Conservation (phyloP, 2,888 invertebrate species). For the Acleris holmiana region DNA sequence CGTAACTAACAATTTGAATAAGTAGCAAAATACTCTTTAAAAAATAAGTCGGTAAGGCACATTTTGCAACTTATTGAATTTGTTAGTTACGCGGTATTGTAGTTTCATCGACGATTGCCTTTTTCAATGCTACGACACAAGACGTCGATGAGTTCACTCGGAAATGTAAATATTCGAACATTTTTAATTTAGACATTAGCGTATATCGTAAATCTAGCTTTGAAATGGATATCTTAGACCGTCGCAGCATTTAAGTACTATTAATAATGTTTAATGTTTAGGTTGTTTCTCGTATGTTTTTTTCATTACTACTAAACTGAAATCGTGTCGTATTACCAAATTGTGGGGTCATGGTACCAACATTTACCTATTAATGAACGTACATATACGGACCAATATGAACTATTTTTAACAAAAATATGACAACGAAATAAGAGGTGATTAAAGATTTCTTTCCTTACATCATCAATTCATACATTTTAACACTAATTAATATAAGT, state of each 20-base stretch:
- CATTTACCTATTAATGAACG: too few species aligned
- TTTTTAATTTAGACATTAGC: conserved; percentile 76
- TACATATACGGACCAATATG: background rate
- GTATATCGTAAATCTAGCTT: conserved; percentile 69
- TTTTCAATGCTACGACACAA: conserved; percentile 47
- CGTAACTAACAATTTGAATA: too few species aligned
- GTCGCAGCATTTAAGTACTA: conserved; percentile 58
- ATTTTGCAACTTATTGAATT: too few species aligned
- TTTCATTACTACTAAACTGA: conserved; percentile 1
- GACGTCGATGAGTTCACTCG: conserved; percentile 45
- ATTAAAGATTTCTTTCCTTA: background rate
- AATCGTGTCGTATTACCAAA: background rate
- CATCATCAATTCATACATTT: background rate
- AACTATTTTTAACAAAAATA: background rate
- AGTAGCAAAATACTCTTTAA: too few species aligned
- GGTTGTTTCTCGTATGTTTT: background rate
- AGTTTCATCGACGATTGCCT: too few species aligned
- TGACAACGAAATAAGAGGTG: conserved; percentile 9
- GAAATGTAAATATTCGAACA: conserved; percentile 64
- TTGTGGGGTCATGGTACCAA: too few species aligned
- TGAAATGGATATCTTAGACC: conserved; percentile 66
- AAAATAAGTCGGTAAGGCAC: too few species aligned
- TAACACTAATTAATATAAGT: background rate
- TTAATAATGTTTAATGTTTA: background rate
- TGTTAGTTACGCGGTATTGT: too few species aligned